These are phyloP conservation scores for Motacilla alba DNA, from an alignment of 2,113 vertebrate genomes.

Conservation along the genomic window DNA sequence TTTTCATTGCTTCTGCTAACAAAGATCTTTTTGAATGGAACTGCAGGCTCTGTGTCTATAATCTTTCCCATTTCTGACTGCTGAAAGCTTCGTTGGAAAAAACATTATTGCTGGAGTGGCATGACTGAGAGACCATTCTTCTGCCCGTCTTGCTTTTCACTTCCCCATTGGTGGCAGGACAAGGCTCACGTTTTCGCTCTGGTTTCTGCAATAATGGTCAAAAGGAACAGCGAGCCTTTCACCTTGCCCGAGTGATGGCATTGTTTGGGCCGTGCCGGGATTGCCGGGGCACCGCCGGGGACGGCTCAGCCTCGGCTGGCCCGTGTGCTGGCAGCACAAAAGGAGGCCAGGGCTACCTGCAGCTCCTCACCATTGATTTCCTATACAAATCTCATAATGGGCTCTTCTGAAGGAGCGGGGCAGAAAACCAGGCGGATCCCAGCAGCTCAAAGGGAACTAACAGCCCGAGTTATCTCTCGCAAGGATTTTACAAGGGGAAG, in stretches of 20 bases:
- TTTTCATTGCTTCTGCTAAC: not conserved
- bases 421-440: not conserved
- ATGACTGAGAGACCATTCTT: not conserved
- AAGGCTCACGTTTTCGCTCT: rapidly evolving
- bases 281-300: not conserved
- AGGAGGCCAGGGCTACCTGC: conserved; percentile 8
- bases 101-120: not conserved
- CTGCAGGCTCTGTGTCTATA: not conserved
- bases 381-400: not conserved
- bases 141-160: not conserved
- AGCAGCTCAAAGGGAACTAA: not conserved
- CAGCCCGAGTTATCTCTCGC: not conserved
- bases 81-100: not conserved
- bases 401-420: not conserved
- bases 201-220: not conserved
- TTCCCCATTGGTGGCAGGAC: not conserved
- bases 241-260: not conserved
- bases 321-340: not conserved
- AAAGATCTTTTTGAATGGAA: conserved; percentile 11
- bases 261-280: not conserved
- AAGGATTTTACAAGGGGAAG: not conserved
- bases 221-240: not conserved
- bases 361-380: not conserved
- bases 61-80: not conserved
- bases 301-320: not conserved